Evolutionary conservation across 2,888 invertebrate genomes (phyloP), one percentile per base, ranked within the genome.

Genomic region (Elmis aenea): DNA sequence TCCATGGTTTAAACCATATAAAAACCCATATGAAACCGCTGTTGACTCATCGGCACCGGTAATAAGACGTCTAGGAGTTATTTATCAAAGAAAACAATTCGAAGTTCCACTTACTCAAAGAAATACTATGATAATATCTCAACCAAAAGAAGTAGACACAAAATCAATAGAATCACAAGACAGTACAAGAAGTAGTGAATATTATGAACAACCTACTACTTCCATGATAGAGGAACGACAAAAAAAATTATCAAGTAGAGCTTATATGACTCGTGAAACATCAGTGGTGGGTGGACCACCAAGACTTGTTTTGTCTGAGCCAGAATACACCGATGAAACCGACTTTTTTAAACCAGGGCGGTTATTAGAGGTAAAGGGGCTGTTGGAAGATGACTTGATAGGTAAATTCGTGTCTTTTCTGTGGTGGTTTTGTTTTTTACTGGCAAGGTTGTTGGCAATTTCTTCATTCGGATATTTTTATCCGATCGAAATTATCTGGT

Each of bases 401-500:
- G 84, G 83, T 6, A 78, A 78, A 49, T 60, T 80, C 3, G 69
- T 86, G 2, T 74, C 82, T 13, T 84, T 81, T 57, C 62, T 83
- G n/a, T 85, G 83, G 59, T 88, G 88, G 88, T 79, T 83, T 45
- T 69, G 79, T 24, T 87, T 86, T 58, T 76, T 86, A 27, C 58
- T 79, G n/a, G 77, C 82, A 22, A 74, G 88, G 26, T 71, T 86
- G 64, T 67, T 85, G 28, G 75, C 85, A 13, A 73, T 87, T 25
- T 76, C 81, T 1, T 74, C 79, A 1, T 83, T 85, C 53, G 79
- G 79, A 13, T 75, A 79, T 48, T 83, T 83, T 58, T 83, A 78
- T 57, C 75, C 79, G 0, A 62, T 74, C 3, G 67, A 77, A 11
- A 74, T 79, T 9, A 66, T 79, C n/a, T 76, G 79, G 49, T 50